Conservation (phyloP, 2,797 vertebrate species). For the Anolis apletophallus region DNA sequence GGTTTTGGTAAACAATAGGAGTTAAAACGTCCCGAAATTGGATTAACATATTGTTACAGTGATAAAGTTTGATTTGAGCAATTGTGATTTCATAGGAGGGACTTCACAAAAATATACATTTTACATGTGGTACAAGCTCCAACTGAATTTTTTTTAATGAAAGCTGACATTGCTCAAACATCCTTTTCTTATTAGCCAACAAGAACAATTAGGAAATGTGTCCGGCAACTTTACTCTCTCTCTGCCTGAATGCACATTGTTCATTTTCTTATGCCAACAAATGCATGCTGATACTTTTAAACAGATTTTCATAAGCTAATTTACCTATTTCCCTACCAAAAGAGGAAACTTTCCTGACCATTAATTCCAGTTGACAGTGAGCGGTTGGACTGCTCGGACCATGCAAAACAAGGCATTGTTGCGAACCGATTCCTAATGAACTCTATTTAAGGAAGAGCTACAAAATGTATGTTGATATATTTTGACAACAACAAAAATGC, state of each 20-base stretch:
- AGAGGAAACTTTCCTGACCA: constrained; percentile 61
- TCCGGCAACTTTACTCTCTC: constrained; percentile 71
- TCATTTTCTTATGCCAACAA: constrained; percentile 70
- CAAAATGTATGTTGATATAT: constrained; percentile 71
- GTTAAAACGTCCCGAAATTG: constrained; percentile 53
- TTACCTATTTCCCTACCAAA: constrained; percentile 65
- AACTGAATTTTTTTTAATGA: constrained; percentile 26
- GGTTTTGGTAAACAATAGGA: constrained; percentile 34
- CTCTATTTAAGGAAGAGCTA: constrained; percentile 68
- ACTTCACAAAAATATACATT: constrained; percentile 45
- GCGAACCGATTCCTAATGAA: constrained; percentile 79
- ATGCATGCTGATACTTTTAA: constrained; percentile 60
- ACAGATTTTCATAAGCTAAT: constrained; percentile 73
- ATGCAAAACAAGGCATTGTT: constrained; percentile 77
- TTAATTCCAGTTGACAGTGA: constrained; percentile 76
- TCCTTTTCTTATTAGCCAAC: constrained; percentile 69
- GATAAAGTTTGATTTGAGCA: constrained; percentile 48
- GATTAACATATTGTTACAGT: constrained; percentile 46
- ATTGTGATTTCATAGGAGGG: constrained; percentile 45
- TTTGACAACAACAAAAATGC: constrained; percentile 78
- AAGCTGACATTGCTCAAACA: constrained; percentile 54
- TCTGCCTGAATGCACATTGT: constrained; percentile 61
- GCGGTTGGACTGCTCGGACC: constrained; percentile 73
- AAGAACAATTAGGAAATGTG: constrained; percentile 70
- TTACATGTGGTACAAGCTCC: constrained; percentile 46